Percentiles rank a stretch among this genome's conserved stretches.
These are phyloP conservation scores for Ornithoptera alexandrae DNA, from an alignment of 2,888 invertebrate genomes.

Conservation along the genomic window DNA sequence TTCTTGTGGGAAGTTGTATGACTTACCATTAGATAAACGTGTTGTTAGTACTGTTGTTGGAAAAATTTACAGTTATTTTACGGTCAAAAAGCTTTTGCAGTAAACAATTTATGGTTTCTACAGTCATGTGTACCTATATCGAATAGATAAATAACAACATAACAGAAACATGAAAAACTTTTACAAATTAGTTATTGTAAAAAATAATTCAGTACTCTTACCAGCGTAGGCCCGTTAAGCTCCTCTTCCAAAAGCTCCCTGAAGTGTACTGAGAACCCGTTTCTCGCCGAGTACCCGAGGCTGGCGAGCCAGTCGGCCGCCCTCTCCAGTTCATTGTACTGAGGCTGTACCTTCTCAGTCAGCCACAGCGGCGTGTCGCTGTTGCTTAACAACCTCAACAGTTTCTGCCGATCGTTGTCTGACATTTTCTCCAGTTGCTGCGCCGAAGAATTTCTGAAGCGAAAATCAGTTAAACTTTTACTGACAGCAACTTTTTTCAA, in stretches of 20 bases:
- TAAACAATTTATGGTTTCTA: too few species aligned
- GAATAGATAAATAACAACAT: too few species aligned
- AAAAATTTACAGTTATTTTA: too few species aligned
- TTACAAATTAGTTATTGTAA: too few species aligned
- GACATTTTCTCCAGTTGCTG: conserved; percentile 60
- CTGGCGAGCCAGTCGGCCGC: conserved; percentile 87
- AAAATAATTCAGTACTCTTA: conserved; percentile 46
- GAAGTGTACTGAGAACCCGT: conserved; percentile 86
- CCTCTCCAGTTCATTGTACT: conserved; percentile 59
- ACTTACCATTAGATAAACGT: too few species aligned
- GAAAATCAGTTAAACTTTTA: not conserved
- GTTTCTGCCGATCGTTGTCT: conserved; percentile 49
- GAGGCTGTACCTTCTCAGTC: conserved; percentile 46
- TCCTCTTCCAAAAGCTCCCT: conserved; percentile 82
- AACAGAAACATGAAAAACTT: too few species aligned
- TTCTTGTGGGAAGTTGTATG: too few species aligned
- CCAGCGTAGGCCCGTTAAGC: conserved; percentile 82
- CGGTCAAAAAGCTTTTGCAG: too few species aligned
- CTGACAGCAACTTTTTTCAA: too few species aligned
- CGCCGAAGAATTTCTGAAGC: conserved; percentile 60
- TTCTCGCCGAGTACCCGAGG: conserved; percentile 85
- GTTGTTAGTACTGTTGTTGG: too few species aligned
- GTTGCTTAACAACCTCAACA: conserved; percentile 50
- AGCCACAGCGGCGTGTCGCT: conserved; percentile 65
- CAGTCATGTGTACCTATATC: too few species aligned